Base-by-base conservation (phyloP, 1,140 invertebrate species). In the Cataglyphis hispanica region DNA sequence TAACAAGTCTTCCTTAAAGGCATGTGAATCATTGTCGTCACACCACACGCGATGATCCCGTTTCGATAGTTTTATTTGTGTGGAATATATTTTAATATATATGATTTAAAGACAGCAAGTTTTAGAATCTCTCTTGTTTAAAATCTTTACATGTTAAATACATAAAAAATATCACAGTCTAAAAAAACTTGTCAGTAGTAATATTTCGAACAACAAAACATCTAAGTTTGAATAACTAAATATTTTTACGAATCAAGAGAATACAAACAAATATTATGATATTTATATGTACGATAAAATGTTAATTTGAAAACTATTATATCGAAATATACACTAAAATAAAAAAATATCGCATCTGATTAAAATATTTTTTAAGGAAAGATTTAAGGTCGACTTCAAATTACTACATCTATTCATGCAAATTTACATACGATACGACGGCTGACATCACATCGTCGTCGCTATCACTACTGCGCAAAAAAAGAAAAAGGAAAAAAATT, bases 1-100 rank as follows among this genome's bases (percentile, higher is more conserved):
- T 25, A 37, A 83, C 67, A 34, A 25, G 22, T 80, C 34, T 43
- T 53, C 25, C 25, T 34, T 10, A 37, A 76, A 43, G 7, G 43
- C 25, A 37, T 53, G 50, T 60, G 78, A 81, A 72, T 81, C 78
- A 81, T 31, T 58, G 31, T 77, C 37, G 31, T 10, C n/a, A 22
- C 56, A 27, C 5, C 5, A 22, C 76, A 61, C 46, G 31, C 61
- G 34, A 80, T 34, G 31, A 56, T 3, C 19, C 34, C 25, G n/a
- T 22, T n/a, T 60, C 19, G 64, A 37, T 16, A 70, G 16, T 25
- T 70, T 72, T 31, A 37, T 70, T 40, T 31, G 53, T 56, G 13
- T n/a, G 53, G 16, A 76, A 31, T n/a, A 3, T 76, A 13, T 61
- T 76, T 61, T 22, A 63, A 63, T 76, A 22, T 34, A 40, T 34